These are phyloP conservation scores for Sebastes cheni DNA, from an alignment of 2,797 vertebrate genomes.

Conservation along the genomic window DNA sequence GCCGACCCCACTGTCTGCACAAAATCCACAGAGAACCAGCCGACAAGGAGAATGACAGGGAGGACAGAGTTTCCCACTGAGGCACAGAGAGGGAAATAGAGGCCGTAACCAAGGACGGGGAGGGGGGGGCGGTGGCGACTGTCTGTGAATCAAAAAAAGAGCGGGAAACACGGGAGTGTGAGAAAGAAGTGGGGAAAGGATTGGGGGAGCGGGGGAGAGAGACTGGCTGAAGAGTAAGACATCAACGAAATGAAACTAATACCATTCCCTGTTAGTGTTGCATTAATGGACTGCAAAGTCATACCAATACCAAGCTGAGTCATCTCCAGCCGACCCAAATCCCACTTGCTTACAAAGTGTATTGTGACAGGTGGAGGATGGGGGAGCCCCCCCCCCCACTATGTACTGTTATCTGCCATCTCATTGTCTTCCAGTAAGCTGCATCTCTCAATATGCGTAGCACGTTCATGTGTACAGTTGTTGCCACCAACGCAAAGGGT, in stretches of 20 bases:
- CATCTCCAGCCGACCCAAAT: constrained; percentile 44
- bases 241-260: background rate
- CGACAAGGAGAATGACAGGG: constrained; percentile 58
- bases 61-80: constrained; percentile 64
- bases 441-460: background rate
- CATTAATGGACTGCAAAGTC: constrained; percentile 7
- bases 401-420: background rate
- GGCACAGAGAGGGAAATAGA: constrained; percentile 49
- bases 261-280: background rate
- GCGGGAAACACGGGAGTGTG: constrained; percentile 56
- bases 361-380: constrained; percentile 28
- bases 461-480: background rate
- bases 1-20: constrained; percentile 50
- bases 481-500: background rate
- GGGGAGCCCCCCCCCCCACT: background rate
- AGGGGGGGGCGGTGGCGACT: background rate
- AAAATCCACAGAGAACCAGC: constrained; percentile 60
- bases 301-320: constrained; percentile 23
- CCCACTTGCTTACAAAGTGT: constrained; percentile 28
- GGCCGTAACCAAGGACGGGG: constrained; percentile 47
- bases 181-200: constrained; percentile 7
- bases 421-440: constrained; percentile 40
- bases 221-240: background rate
- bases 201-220: background rate
- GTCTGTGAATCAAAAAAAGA: constrained; percentile 55